Percentiles rank a stretch among this genome's conserved stretches.
These are phyloP conservation scores for Budorcas taxicolor DNA, from an alignment of 2,113 vertebrate genomes.

Conservation along the genomic window DNA sequence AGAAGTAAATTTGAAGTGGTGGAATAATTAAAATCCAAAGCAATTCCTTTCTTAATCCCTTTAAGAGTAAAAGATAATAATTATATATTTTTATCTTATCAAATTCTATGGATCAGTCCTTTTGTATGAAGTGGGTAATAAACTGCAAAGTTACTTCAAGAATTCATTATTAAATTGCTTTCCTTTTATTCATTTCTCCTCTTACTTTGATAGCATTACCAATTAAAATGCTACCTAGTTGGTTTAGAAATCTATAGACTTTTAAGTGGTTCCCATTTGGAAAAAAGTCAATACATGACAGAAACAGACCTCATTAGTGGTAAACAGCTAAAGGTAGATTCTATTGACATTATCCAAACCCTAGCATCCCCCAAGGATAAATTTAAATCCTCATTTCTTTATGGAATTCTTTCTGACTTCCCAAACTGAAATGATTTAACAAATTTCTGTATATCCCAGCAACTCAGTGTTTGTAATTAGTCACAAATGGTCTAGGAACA, in stretches of 20 bases:
- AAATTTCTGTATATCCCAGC: not conserved
- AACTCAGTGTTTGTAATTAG: constrained; percentile 8
- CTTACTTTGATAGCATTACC: constrained; percentile 17
- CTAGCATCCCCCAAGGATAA: not conserved
- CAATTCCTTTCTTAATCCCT: not conserved
- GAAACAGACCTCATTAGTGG: constrained; percentile 18
- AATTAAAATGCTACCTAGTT: constrained; percentile 26
- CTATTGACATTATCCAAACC: constrained; percentile 14
- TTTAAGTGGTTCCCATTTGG: not conserved
- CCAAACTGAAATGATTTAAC: not conserved
- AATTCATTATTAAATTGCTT: not conserved
- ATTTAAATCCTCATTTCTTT: not conserved
- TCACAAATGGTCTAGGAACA: not conserved
- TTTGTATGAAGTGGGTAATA: not conserved
- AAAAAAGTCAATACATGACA: not conserved
- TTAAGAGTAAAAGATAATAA: not conserved
- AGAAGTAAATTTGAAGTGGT: not conserved
- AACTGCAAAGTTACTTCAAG: not conserved
- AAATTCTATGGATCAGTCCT: not conserved
- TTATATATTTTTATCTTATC: not conserved
- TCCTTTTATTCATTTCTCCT: constrained; percentile 19
- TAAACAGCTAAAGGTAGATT: not conserved
- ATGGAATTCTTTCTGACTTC: not conserved
- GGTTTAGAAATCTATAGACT: constrained; percentile 15
- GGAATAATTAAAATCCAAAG: constrained; percentile 7